Conservation (phyloP, 1,140 invertebrate genomes). For the Epicauta chinensis region DNA sequence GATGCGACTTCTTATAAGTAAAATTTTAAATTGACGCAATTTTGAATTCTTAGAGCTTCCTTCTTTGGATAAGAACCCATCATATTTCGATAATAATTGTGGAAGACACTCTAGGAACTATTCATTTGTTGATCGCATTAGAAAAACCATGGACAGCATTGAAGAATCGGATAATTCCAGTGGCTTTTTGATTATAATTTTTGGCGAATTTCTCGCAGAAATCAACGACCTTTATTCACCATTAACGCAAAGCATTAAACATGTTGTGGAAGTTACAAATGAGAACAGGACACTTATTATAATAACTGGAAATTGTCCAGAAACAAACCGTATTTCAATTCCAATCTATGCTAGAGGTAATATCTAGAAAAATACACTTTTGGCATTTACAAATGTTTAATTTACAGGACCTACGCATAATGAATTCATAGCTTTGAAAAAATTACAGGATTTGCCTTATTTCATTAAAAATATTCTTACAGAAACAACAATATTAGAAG, state of each 20-base stretch:
- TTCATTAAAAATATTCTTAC: constrained; percentile 1
- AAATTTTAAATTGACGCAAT: too few relatives aligned
- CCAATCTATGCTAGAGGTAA: constrained; percentile 7
- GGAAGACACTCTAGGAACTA: constrained; percentile 4
- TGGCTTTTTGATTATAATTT: constrained; percentile 26
- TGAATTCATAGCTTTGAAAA: neutral
- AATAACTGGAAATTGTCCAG: constrained; percentile 26
- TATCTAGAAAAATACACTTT: neutral
- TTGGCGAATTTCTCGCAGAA: constrained; percentile 27
- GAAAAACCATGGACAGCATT: neutral
- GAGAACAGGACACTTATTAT: constrained; percentile 24
- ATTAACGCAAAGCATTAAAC: constrained; percentile 30
- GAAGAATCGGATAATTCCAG: neutral
- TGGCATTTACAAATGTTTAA: neutral
- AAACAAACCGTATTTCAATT: neutral
- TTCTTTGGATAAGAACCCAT: too few relatives aligned
- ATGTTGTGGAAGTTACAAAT: constrained; percentile 26
- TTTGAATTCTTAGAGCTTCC: too few relatives aligned
- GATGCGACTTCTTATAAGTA: too few relatives aligned
- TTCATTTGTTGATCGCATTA: neutral
- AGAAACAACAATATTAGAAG: neutral
- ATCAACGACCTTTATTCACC: constrained; percentile 19
- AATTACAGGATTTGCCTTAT: constrained; percentile 5
- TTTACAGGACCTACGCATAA: neutral
- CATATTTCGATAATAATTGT: neutral